Conservation (phyloP, 1,140 invertebrate genomes). For the Trichogramma pretiosum region DNA sequence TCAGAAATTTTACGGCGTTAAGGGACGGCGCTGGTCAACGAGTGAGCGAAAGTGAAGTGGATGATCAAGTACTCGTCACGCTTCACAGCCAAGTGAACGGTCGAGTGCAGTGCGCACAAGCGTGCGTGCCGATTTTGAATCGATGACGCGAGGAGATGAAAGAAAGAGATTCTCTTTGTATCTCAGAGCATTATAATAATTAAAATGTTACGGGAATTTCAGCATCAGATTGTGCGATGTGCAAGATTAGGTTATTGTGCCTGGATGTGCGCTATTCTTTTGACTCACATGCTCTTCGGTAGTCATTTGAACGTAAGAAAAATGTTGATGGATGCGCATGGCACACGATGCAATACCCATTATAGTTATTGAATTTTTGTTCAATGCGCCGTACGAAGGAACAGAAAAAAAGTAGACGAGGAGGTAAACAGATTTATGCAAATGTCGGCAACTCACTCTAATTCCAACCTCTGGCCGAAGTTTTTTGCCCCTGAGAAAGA, state of each 20-base stretch:
- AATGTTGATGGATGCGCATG: not conserved
- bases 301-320: not conserved
- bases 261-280: conserved; percentile 17
- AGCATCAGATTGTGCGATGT: not conserved
- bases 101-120: conserved; percentile 20
- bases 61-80: conserved; percentile 11
- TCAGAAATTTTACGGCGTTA: not conserved
- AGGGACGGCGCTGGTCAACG: not conserved
- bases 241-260: not conserved
- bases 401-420: too few relatives aligned
- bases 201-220: conserved; percentile 12
- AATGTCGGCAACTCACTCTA: too few relatives aligned
- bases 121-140: conserved; percentile 5
- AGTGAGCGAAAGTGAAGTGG: too few relatives aligned
- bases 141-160: conserved; percentile 3
- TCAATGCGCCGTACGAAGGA: too few relatives aligned
- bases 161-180: conserved; percentile 5
- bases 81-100: conserved; percentile 26
- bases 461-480: not conserved
- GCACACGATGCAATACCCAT: not conserved
- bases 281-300: conserved; percentile 12
- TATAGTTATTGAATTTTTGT: not conserved
- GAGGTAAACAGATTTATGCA: too few relatives aligned
- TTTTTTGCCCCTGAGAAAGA: not conserved
- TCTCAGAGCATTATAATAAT: conserved; percentile 20